phyloP scores from a whole-genome alignment of 2,888 invertebrate species.

The Drosophila borealis region DNA sequence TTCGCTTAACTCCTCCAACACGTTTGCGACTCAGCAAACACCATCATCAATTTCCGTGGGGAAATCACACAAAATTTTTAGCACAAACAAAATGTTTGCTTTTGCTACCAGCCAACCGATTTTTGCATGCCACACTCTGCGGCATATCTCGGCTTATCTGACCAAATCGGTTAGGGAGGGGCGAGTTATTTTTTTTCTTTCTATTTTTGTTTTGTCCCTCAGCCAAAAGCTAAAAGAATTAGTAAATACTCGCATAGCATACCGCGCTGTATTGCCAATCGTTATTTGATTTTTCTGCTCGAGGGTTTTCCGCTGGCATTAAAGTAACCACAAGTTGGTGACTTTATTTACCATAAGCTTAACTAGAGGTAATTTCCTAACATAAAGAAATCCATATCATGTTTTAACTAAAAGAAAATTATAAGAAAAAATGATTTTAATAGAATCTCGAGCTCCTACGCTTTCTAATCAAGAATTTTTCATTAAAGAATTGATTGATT shows the following conservation, averaged over 20 bases:
- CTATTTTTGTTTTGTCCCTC: neutral
- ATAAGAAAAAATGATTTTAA: no score
- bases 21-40: constrained; percentile 80
- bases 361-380: no score
- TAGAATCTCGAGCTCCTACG: no score
- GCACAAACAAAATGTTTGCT: constrained; percentile 77
- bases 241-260: constrained; percentile 5
- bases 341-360: neutral
- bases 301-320: neutral
- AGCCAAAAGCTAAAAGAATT: constrained; percentile 19
- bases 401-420: no score
- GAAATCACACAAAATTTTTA: constrained; percentile 80
- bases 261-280: neutral
- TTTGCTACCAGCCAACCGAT: constrained; percentile 28
- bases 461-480: no score
- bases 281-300: constrained; percentile 7
- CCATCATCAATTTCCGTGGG: constrained; percentile 81
- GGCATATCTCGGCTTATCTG: constrained; percentile 21
- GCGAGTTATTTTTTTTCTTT: neutral
- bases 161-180: constrained; percentile 7
- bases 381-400: no score
- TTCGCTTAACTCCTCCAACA: constrained; percentile 71
- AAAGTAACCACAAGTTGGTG: neutral
- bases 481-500: no score
- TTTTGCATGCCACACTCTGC: constrained; percentile 48